phyloP scores from a whole-genome alignment of 2,888 invertebrate species.

The Lithophane ornitopus region DNA sequence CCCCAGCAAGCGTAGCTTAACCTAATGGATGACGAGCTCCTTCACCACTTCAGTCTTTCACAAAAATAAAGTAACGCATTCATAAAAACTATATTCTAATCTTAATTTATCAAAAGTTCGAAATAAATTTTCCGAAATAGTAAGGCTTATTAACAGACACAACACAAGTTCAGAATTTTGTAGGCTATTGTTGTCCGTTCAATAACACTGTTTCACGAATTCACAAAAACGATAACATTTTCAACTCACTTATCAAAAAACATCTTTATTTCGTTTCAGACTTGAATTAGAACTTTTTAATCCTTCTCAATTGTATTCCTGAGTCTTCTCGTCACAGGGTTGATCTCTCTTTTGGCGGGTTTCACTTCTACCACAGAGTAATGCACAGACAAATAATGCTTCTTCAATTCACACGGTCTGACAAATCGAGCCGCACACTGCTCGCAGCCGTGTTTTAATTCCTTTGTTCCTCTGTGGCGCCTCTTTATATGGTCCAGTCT shows the following conservation, averaged over 20 bases:
- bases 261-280: neutral
- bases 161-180: neutral
- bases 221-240: neutral
- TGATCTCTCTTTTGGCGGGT: slow-evolving; percentile 60
- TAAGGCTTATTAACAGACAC: neutral
- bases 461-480: slow-evolving; percentile 76
- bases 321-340: slow-evolving; percentile 46
- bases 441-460: slow-evolving; percentile 80
- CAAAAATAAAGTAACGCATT: slow-evolving; percentile 16
- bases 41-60: neutral
- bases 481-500: slow-evolving; percentile 83
- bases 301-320: slow-evolving; percentile 56
- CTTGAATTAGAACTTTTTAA: neutral
- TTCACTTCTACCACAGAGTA: slow-evolving; percentile 67
- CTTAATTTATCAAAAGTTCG: slow-evolving; percentile 9
- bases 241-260: neutral
- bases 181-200: neutral
- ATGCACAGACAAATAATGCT: slow-evolving; percentile 79
- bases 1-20: no score
- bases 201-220: neutral
- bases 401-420: slow-evolving; percentile 83
- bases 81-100: slow-evolving; percentile 28
- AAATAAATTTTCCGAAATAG: neutral
- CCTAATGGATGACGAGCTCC: no score
- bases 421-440: slow-evolving; percentile 82